A percentile compares a stretch with the other conserved stretches of the same genome.
Evolutionary conservation across 2,888 invertebrate genomes (phyloP).

Genomic region (Microctonus aethiopoides): DNA sequence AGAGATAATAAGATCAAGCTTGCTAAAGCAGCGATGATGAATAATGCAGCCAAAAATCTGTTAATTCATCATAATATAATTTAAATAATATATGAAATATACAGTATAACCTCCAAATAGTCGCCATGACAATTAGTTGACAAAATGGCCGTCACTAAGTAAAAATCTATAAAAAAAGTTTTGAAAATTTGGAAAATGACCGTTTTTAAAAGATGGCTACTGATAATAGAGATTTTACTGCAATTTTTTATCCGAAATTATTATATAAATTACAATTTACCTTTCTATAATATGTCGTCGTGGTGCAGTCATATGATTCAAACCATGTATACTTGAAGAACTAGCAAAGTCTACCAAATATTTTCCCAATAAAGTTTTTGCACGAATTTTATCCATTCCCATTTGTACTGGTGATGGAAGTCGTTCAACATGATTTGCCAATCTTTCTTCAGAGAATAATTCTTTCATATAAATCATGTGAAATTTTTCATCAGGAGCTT

Average conservation of each 20-base stretch:
- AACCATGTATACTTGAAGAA: conserved; percentile 50
- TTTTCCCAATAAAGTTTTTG: conserved; percentile 41
- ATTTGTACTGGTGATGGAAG: conserved; percentile 12
- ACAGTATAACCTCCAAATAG: too few relatives aligned
- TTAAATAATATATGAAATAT: background rate
- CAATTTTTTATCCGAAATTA: too few relatives aligned
- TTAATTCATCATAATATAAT: background rate
- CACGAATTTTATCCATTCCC: conserved; percentile 50
- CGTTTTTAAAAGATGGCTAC: too few relatives aligned
- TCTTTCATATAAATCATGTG: conserved; percentile 16
- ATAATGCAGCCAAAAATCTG: conserved; percentile 44
- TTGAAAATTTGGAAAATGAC: too few relatives aligned
- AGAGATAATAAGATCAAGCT: conserved; percentile 45
- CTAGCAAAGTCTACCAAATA: conserved; percentile 52
- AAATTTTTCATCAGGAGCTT: background rate
- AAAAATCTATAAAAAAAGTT: too few relatives aligned
- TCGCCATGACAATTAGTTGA: too few relatives aligned
- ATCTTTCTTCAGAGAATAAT: background rate
- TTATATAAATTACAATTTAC: conserved; percentile 34
- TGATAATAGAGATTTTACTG: too few relatives aligned
- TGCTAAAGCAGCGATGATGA: conserved; percentile 46
- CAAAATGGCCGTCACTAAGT: too few relatives aligned
- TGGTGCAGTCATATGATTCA: conserved; percentile 54
- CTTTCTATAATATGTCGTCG: conserved; percentile 52
- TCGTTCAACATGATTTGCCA: background rate